phyloP scores from a whole-genome alignment of 2,113 vertebrate species.

The Chionomys nivalis region DNA sequence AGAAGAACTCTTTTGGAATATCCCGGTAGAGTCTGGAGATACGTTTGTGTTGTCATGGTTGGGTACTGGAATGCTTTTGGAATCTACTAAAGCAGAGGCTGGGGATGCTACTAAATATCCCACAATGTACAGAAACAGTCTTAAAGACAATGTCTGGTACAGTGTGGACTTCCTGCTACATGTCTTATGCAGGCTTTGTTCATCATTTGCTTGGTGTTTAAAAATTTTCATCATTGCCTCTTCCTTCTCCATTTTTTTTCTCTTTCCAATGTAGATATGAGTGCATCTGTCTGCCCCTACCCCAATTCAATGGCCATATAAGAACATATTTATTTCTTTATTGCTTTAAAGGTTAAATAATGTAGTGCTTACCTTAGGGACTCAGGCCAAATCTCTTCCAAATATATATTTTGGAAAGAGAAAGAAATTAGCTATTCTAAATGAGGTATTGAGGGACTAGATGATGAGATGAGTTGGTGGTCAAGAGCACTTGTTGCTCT shows the following conservation, averaged over 20 bases:
- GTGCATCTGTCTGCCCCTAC: background rate
- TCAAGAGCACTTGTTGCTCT: background rate
- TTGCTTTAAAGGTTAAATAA: slow-evolving; percentile 23
- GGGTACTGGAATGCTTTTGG: background rate
- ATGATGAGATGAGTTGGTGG: too few species aligned
- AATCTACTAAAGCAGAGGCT: background rate
- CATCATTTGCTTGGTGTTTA: background rate
- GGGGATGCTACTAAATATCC: background rate
- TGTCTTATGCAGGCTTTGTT: background rate
- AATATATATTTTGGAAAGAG: background rate
- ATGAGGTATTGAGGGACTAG: background rate
- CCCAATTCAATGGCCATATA: background rate
- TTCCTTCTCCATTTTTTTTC: background rate
- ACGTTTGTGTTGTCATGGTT: background rate
- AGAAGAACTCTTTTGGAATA: background rate
- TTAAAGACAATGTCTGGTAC: background rate
- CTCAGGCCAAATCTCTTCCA: background rate
- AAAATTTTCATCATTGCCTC: background rate
- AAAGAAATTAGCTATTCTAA: slow-evolving; percentile 31
- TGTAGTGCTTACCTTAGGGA: background rate
- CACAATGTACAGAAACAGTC: background rate
- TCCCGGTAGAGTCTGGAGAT: background rate
- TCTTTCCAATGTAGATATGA: background rate
- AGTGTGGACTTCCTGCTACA: background rate
- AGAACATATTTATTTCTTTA: background rate